These are phyloP conservation scores for Mycetomoellerius zeteki DNA, from an alignment of 1,140 invertebrate genomes.

Conservation along the genomic window DNA sequence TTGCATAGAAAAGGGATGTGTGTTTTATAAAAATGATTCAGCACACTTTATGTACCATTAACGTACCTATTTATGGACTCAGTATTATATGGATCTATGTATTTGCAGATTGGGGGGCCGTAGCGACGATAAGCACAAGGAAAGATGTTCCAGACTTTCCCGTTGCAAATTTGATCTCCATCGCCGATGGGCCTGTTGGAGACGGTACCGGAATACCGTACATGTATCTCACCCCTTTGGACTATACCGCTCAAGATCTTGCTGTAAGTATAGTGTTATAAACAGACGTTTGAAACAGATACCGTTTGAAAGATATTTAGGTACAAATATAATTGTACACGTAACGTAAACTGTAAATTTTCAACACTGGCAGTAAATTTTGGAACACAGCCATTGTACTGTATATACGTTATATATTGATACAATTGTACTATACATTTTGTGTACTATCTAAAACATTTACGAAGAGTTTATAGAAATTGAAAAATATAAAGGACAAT, in stretches of 20 bases:
- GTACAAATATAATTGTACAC: too few relatives aligned
- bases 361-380: too few relatives aligned
- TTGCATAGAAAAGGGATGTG: background rate
- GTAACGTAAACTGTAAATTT: background rate
- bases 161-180: conserved; percentile 91
- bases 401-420: too few relatives aligned
- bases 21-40: background rate
- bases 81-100: background rate
- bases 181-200: conserved; percentile 90
- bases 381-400: too few relatives aligned
- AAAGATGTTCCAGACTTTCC: conserved; percentile 90
- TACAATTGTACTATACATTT: background rate
- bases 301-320: too few relatives aligned
- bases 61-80: background rate
- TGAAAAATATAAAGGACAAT: background rate
- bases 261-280: conserved; percentile 85
- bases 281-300: too few relatives aligned
- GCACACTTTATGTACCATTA: background rate
- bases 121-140: conserved; percentile 91
- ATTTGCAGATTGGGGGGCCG: conserved; percentile 90
- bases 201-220: conserved; percentile 93
- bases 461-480: background rate
- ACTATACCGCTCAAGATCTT: conserved; percentile 92
- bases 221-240: conserved; percentile 92
- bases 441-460: background rate